phyloP scores from a whole-genome alignment of 2,888 invertebrate genomes.

The Mythimna loreyi region DNA sequence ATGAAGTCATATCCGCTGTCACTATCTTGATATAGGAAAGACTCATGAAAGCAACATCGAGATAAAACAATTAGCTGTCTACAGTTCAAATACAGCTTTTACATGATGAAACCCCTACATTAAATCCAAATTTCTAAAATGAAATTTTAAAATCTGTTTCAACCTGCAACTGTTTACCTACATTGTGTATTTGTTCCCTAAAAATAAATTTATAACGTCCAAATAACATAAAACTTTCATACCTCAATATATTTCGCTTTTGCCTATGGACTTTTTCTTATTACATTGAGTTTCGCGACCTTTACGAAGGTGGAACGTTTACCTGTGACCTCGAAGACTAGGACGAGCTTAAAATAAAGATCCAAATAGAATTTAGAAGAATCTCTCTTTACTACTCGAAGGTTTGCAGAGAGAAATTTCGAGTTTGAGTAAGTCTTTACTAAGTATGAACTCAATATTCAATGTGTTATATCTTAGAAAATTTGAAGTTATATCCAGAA shows the following conservation, averaged over 20 bases:
- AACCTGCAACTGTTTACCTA: not conserved
- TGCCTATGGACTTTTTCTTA: constrained; percentile 8
- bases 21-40: constrained; percentile 39
- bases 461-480: too few relatives aligned
- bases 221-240: constrained; percentile 26
- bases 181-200: constrained; percentile 1
- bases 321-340: constrained; percentile 33
- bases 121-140: too few relatives aligned
- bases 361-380: not conserved
- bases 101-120: constrained; percentile 3
- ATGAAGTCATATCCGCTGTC: constrained; percentile 53
- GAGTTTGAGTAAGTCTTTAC: too few relatives aligned
- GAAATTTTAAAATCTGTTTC: not conserved
- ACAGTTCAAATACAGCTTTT: constrained; percentile 24
- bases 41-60: constrained; percentile 24
- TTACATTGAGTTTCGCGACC: constrained; percentile 8
- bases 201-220: constrained; percentile 8
- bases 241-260: constrained; percentile 21
- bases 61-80: constrained; percentile 30
- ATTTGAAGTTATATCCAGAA: not conserved
- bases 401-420: too few relatives aligned
- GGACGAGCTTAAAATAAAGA: constrained; percentile 5
- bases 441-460: too few relatives aligned
- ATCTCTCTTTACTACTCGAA: too few relatives aligned
- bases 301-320: constrained; percentile 19